Base-by-base conservation (phyloP, 2,797 vertebrate genomes). In the Galaxias olidus region DNA sequence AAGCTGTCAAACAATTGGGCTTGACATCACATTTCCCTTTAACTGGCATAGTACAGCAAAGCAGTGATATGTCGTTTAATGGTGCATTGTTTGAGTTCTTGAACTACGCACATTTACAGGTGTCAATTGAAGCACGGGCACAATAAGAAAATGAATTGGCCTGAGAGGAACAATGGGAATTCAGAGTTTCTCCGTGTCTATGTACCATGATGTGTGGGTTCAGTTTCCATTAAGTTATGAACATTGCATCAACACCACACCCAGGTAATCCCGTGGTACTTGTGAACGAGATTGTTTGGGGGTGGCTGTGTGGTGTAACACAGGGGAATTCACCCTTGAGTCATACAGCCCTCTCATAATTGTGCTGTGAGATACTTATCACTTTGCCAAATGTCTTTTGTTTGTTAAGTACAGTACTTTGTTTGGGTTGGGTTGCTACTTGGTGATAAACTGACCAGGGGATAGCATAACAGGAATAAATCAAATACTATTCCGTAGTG, bases 341-440 rank as follows among this genome's bases (percentile, higher is more conserved):
- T 69, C 69, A 54, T 71, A 73, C 61, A 42, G 41, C 46, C 60
- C 57, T 63, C 59, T 50, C 61, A 60, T 47, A 4, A 1, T 30
- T 66, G 67, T 56, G 66, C 47, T 74, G 60, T 84, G 71, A 79
- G 66, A 74, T 69, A 66, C 73, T 54, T 71, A 73, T 53, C 76
- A 78, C 50, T 68, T 65, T 62, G 64, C 73, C 59, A 68, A n/a
- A n/a, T 30, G 66, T 55, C 40, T 80, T 61, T 47, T 49, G 73
- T 43, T 45, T 76, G 6, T 30, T 30, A 30, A 30, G 30, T 30
- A 30, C 30, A 30, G 30, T 30, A 30, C 30, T 30, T 82, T 69
- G 78, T 65, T 87, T 88, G 84, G 70, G 61, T 84, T 80, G 84
- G 75, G 79, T 84, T 86, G 84, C 79, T 69, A 77, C 61, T 57